These are phyloP conservation scores for Lota lota DNA, from an alignment of 2,113 vertebrate species.

Conservation along the genomic window DNA sequence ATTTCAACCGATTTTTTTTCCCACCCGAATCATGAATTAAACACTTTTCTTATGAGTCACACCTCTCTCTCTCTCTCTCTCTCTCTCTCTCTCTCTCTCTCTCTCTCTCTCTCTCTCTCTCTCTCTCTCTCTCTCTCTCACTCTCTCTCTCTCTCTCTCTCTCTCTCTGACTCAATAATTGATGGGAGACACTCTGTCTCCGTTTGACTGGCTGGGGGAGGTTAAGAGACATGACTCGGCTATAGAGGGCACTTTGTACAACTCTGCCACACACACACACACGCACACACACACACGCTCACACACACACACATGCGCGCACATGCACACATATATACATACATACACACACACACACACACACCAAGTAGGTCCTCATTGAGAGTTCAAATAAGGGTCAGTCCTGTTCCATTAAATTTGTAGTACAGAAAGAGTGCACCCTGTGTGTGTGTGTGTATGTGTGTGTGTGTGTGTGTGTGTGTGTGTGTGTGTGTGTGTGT, in stretches of 20 bases:
- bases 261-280: neutral
- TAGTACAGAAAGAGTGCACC: conserved; percentile 37
- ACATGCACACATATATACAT: conserved; percentile 12
- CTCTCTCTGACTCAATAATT: conserved; percentile 55
- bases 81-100: conserved; percentile 8
- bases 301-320: conserved; percentile 20
- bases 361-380: conserved; percentile 17
- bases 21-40: conserved; percentile 46
- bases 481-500: too few species aligned
- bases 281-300: conserved; percentile 20
- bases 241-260: conserved; percentile 62
- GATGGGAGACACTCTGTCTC: conserved; percentile 55
- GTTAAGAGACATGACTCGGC: conserved; percentile 60
- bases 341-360: neutral
- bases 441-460: too few species aligned
- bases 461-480: too few species aligned
- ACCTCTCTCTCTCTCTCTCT: conserved; percentile 16
- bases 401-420: conserved; percentile 58
- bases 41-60: conserved; percentile 35
- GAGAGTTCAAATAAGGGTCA: conserved; percentile 59
- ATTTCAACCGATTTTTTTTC: conserved; percentile 43
- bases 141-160: conserved; percentile 10
- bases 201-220: conserved; percentile 38
- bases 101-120: neutral
- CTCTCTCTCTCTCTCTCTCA: conserved; percentile 17